Conservation (phyloP, 2,113 vertebrate genomes). For the Ifrita kowaldi region DNA sequence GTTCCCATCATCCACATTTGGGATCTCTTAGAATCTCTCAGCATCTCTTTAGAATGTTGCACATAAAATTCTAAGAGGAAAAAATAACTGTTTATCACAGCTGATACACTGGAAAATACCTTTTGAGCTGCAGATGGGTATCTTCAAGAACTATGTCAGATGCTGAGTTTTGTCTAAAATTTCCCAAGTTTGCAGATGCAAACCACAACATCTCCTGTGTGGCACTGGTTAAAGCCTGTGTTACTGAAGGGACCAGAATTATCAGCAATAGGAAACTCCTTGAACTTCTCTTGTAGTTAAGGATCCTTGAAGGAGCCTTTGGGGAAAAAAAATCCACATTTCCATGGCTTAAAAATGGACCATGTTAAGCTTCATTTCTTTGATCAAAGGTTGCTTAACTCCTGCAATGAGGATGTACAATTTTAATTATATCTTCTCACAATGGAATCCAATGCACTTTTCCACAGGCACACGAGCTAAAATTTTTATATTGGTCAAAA, state of each 20-base stretch:
- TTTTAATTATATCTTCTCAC: neutral
- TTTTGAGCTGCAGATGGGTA: neutral
- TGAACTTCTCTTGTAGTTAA: neutral
- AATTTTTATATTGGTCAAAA: neutral
- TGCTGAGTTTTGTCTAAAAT: neutral
- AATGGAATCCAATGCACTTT: neutral
- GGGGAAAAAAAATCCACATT: neutral
- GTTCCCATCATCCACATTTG: neutral
- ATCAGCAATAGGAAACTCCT: neutral
- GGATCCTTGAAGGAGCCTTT: neutral
- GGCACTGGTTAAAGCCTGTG: neutral
- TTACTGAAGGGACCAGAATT: neutral
- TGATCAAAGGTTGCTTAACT: neutral
- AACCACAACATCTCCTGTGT: neutral
- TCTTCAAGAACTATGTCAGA: neutral
- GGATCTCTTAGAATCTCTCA: too few relatives aligned
- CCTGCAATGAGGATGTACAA: neutral
- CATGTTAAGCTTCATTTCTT: neutral
- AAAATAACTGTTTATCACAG: neutral
- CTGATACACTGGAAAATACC: neutral
- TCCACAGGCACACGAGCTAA: accelerated
- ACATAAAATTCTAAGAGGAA: neutral
- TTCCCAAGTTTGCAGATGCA: neutral
- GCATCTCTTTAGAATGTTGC: neutral
- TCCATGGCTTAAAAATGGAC: neutral